These are phyloP conservation scores for Lepus timidus DNA, from an alignment of 2,113 vertebrate genomes.

Conservation along the genomic window DNA sequence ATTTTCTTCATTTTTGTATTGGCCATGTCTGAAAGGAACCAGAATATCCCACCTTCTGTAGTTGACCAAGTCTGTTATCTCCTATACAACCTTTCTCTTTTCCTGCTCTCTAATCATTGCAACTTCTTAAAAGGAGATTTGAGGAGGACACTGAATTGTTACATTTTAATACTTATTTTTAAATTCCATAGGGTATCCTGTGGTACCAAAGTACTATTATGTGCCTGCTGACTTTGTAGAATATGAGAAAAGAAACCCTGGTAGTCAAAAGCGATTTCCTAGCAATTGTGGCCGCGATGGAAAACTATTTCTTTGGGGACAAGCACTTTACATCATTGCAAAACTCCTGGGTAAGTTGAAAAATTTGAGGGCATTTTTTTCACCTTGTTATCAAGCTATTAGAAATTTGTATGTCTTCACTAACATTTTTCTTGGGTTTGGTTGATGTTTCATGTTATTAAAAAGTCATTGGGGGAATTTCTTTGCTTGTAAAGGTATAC, in stretches of 20 bases:
- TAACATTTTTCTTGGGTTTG: background rate
- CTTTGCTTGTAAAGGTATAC: background rate
- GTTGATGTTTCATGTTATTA: background rate
- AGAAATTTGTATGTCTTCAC: background rate
- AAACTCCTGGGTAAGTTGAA: conserved; percentile 94
- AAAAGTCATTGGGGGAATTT: background rate
- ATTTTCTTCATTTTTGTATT: background rate
- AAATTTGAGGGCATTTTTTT: background rate
- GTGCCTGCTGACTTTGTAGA: conserved; percentile 98
- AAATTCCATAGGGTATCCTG: conserved; percentile 90
- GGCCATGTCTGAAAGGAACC: background rate
- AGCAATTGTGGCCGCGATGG: conserved; percentile 96
- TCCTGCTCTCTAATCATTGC: background rate
- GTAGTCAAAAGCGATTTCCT: conserved; percentile 97
- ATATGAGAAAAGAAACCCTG: conserved; percentile 93
- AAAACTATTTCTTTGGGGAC: conserved; percentile 96
- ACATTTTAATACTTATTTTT: conserved; percentile 67
- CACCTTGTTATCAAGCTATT: background rate
- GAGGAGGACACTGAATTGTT: background rate
- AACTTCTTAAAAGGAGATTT: background rate
- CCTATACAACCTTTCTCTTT: background rate
- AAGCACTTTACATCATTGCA: conserved; percentile 95
- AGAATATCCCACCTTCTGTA: background rate
- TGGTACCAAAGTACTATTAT: conserved; percentile 97
- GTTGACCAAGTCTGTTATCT: background rate